Conservation (phyloP, 2,888 invertebrate species). For the Cancer borealis region DNA sequence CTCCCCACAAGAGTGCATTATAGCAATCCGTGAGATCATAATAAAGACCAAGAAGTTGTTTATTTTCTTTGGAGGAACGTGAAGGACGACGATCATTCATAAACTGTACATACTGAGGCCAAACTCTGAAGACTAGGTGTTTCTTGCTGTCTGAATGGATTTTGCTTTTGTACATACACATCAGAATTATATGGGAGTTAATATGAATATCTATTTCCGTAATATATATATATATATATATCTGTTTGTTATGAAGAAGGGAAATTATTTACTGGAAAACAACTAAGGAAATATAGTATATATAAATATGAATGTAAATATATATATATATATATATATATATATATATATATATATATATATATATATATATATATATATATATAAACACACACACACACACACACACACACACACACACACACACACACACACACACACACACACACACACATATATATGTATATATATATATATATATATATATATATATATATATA, state of each 20-base stretch:
- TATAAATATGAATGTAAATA: too few relatives aligned
- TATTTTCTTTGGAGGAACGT: not conserved
- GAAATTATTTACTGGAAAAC: not conserved
- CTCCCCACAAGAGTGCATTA: constrained; percentile 13
- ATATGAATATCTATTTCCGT: constrained; percentile 16
- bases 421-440: not conserved
- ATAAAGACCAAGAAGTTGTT: not conserved
- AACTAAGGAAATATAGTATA: not conserved
- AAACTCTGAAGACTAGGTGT: not conserved
- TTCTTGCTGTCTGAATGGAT: not conserved
- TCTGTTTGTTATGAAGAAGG: not conserved
- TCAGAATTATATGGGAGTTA: not conserved
- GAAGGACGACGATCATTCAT: not conserved
- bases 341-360: too few relatives aligned
- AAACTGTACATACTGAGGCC: constrained; percentile 3
- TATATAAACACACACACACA: too few relatives aligned
- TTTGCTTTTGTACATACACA: constrained; percentile 29
- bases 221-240: not conserved
- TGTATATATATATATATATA: constrained; percentile 43
- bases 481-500: constrained; percentile 48
- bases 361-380: too few relatives aligned
- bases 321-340: too few relatives aligned
- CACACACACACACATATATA: constrained; percentile 25
- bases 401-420: too few relatives aligned
- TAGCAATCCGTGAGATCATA: not conserved